phyloP scores from a whole-genome alignment of 2,113 vertebrate species.

The Atherinomorus stipes region DNA sequence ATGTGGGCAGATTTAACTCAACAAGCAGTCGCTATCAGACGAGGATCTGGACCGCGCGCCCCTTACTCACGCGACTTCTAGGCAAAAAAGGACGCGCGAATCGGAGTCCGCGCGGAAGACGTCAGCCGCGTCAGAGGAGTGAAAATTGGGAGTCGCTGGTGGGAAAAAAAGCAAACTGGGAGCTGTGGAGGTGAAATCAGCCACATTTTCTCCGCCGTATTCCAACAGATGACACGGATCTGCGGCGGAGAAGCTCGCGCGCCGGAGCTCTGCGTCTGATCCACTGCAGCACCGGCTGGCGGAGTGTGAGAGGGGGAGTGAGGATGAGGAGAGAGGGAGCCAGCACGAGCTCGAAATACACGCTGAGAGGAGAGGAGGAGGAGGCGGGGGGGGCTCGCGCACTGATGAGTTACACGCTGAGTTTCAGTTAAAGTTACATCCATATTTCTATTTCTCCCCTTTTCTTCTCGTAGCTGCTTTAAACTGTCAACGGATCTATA shows the following conservation, averaged over 20 bases:
- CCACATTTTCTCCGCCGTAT: conserved; percentile 21
- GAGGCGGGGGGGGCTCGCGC: background rate
- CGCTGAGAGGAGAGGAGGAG: background rate
- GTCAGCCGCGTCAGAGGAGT: conserved; percentile 8
- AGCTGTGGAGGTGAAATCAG: conserved; percentile 17
- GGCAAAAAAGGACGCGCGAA: conserved; percentile 28
- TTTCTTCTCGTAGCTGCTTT: background rate
- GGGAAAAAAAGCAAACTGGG: background rate
- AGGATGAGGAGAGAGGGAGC: background rate
- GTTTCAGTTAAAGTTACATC: conserved; percentile 38
- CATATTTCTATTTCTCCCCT: background rate
- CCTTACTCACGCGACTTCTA: conserved; percentile 45
- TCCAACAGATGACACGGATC: conserved; percentile 54
- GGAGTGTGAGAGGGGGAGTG: conserved; percentile 16
- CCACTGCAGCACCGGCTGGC: conserved; percentile 72
- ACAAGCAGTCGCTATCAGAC: background rate
- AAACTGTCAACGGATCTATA: background rate
- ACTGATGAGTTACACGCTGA: background rate
- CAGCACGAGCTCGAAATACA: too few species aligned
- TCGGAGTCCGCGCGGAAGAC: conserved; percentile 26
- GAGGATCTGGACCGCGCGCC: background rate
- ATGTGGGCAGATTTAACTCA: background rate
- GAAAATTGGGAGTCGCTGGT: background rate
- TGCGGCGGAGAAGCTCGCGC: conserved; percentile 27
- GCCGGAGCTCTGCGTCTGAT: conserved; percentile 68